These are phyloP conservation scores for Xenotilapia caudafasciata DNA, from an alignment of 2,113 vertebrate species.

Conservation along the genomic window DNA sequence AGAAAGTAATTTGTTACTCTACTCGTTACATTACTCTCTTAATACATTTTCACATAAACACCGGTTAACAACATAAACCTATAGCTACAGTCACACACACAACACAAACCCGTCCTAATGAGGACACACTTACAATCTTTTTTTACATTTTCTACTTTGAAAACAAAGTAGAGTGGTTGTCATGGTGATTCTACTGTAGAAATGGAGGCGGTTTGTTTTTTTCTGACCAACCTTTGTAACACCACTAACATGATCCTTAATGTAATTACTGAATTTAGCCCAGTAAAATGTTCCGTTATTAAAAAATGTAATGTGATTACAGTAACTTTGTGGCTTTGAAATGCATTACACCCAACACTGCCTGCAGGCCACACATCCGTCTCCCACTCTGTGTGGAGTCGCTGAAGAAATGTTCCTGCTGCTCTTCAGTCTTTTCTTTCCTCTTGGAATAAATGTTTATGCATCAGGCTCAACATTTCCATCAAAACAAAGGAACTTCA, in stretches of 20 bases:
- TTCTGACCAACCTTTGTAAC: neutral
- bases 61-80: neutral
- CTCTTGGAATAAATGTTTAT: neutral
- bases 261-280: neutral
- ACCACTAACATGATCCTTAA: neutral
- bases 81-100: neutral
- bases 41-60: no score
- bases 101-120: neutral
- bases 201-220: neutral
- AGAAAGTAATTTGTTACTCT: neutral
- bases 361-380: neutral
- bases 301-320: neutral
- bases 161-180: neutral
- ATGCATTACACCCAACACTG: neutral
- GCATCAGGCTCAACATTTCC: neutral
- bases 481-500: neutral
- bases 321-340: neutral
- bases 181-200: neutral
- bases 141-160: neutral
- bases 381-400: neutral
- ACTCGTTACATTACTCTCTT: neutral
- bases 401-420: neutral
- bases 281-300: neutral
- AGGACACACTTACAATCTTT: neutral
- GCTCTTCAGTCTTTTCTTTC: neutral